These are phyloP conservation scores for Girardinus metallicus DNA, from an alignment of 2,797 vertebrate species.

Conservation along the genomic window DNA sequence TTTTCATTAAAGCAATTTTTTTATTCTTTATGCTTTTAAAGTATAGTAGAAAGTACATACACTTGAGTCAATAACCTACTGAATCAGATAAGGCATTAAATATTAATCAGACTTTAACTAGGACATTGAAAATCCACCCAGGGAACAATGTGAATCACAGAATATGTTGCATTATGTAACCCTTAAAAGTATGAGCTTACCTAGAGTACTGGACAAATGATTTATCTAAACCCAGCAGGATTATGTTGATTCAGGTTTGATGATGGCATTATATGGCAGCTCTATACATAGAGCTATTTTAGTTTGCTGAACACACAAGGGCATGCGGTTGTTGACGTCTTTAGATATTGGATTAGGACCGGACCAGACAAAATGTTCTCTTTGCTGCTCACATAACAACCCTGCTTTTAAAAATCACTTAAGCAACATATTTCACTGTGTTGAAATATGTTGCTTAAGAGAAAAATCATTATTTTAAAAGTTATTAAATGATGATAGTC, in stretches of 20 bases:
- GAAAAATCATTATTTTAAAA: neutral
- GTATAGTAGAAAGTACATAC: too few species aligned
- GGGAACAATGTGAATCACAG: conserved; percentile 28
- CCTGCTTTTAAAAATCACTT: neutral
- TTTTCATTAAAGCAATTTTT: conserved; percentile 23
- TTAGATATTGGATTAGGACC: conserved; percentile 5
- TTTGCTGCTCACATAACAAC: neutral
- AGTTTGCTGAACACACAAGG: conserved; percentile 3
- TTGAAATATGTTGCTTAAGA: too few species aligned
- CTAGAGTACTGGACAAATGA: conserved; percentile 21
- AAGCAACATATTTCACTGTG: neutral
- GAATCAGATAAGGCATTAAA: conserved; percentile 23
- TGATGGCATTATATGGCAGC: conserved; percentile 24
- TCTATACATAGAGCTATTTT: conserved; percentile 21
- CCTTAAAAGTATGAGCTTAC: conserved; percentile 33
- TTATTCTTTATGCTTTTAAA: conserved; percentile 24
- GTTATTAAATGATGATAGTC: neutral
- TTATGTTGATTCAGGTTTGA: conserved; percentile 21
- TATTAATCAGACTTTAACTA: conserved; percentile 24
- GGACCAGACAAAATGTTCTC: conserved; percentile 15
- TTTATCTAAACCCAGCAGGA: conserved; percentile 32
- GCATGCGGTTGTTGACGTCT: conserved; percentile 1
- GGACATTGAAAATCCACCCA: conserved; percentile 4
- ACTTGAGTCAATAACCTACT: conserved; percentile 11
- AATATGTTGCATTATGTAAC: conserved; percentile 45